Base-by-base conservation (phyloP, 2,113 vertebrate genomes). In the Sarotherodon lohbergeri region DNA sequence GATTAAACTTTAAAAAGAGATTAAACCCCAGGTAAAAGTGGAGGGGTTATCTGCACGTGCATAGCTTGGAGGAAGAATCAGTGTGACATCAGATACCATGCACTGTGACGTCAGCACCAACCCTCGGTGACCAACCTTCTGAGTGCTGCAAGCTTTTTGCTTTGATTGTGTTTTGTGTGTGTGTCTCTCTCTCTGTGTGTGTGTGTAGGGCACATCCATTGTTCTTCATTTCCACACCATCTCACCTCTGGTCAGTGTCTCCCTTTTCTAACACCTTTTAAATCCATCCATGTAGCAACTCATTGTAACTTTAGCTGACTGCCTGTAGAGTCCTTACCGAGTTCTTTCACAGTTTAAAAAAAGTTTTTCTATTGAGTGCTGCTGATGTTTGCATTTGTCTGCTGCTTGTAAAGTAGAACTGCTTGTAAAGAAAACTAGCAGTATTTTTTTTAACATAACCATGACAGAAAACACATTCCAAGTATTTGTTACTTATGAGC, bases 201-300 rank as follows among this genome's bases (percentile, higher is more conserved):
- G 48, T 0, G 54, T 39, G 57, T 82, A 22, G 84, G 80, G 54
- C 86, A 87, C 78, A 88, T 68, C 93, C 93, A 91, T 93, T 94
- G 93, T 94, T 94, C 88, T 84, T 76, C 57, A 82, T 61, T 87
- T 93, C 76, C 81, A 78, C 46, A 71, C 22, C 52, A 85, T 80
- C 71, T 87, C 24, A 17, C 87, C 68, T 86, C 39, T 39, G 56
- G 41, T 32, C 39, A 29, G 29, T 48, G 39, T 83, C 14, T 34
- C 9, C 50, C 43, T 59, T 27, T 76, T 43, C 39, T 82, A 56
- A 84, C 55, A 56, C 52, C 61, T 89, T 84, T 80, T 6, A 46
- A 84, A 43, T 14, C 36, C 19, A 46, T 86, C n/a, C 43, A 80
- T 91, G 80, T 50, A 9, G 52, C 50, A 66, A 32, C 63, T 79